phyloP scores from a whole-genome alignment of 2,113 vertebrate genomes.

The Atrichornis clamosus region DNA sequence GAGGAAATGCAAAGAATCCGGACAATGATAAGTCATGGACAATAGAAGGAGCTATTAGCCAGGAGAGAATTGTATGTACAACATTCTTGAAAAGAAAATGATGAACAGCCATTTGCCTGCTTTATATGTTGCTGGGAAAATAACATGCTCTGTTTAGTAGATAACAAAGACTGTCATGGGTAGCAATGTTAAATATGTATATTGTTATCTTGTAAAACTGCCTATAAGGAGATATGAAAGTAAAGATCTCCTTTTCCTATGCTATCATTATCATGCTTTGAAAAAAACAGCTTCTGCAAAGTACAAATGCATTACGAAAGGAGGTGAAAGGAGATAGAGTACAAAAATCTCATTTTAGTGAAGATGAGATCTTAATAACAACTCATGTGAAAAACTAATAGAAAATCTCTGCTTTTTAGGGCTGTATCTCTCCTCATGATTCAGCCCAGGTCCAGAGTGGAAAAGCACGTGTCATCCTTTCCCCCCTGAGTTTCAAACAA shows the following conservation, averaged over 20 bases:
- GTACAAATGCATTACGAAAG: conserved; percentile 53
- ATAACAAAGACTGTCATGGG: conserved; percentile 18
- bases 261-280: conserved; percentile 62
- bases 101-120: conserved; percentile 73
- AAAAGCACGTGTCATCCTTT: background rate
- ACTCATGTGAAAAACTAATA: background rate
- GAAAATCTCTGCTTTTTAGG: background rate
- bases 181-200: background rate
- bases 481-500: fast-evolving
- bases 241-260: background rate
- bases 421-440: background rate
- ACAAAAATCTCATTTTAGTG: conserved; percentile 90
- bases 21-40: conserved; percentile 79
- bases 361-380: conserved; percentile 78
- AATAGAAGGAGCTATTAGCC: conserved; percentile 79
- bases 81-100: conserved; percentile 53
- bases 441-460: background rate
- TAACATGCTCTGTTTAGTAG: conserved; percentile 59
- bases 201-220: background rate
- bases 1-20: conserved; percentile 65
- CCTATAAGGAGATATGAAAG: conserved; percentile 3
- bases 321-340: conserved; percentile 83
- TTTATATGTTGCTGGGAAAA: conserved; percentile 37
- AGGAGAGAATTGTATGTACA: conserved; percentile 67
- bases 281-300: conserved; percentile 66